Base-by-base conservation (phyloP, 2,797 vertebrate species). In the Xiphophorus birchmanni region DNA sequence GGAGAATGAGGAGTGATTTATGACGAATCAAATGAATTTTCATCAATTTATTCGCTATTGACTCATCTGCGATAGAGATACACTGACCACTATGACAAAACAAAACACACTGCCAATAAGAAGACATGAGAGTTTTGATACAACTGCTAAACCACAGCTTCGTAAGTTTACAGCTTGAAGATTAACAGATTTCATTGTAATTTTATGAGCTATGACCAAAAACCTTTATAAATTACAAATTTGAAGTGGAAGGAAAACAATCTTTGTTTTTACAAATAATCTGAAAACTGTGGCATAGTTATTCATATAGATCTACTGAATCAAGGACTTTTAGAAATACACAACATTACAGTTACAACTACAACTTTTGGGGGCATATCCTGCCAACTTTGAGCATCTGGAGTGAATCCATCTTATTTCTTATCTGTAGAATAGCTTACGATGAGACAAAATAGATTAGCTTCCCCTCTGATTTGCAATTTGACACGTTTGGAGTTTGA, bases 11-110 rank as follows among this genome's bases (percentile, higher is more conserved):
- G 85, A 80, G 74, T 75, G 84, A 67, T 81, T 84, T 87, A 74
- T 89, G 82, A 91, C 76, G 56, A 86, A 86, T 86, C 58, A 9
- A 56, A 81, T 85, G 42, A 81, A 74, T 88, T 85, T 83, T 75
- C 40, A 84, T 86, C 44, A 77, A 52, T 87, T 83, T 50, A 15
- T 81, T 79, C 56, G 74, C 77, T 37, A 42, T 73, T 85, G 85
- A 92, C 60, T 92, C 84, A 87, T 81, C 42, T 69, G 71, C 74
- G 74, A 1, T 42, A 52, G 47, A 67, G 42, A 78, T 73, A 52
- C 69, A 50, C 13, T 32, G 29, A 45, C 37, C 6, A 54, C 63
- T 73, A 35, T 63, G 50, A 54, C 42, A 45, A 60, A 7, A 37
- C n/a, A n/a, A 18, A 17, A 56, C n/a, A 63, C 11, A 40, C 44